phyloP scores from a whole-genome alignment of 2,113 vertebrate genomes.

The Lampris megalopsis region DNA sequence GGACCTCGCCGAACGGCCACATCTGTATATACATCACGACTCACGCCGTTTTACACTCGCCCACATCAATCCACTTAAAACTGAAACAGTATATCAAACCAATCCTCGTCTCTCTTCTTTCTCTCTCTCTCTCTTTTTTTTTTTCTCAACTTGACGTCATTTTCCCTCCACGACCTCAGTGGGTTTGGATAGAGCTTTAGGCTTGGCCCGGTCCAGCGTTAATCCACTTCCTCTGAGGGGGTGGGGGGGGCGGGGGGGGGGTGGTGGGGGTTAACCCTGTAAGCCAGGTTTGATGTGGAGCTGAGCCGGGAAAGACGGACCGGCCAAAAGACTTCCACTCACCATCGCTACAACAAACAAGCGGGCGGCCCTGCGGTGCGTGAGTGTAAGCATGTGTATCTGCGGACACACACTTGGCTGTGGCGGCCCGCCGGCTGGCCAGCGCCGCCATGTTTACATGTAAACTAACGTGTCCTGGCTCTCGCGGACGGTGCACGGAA shows the following conservation, averaged over 20 bases:
- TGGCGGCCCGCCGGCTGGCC: too few relatives aligned
- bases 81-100: constrained; percentile 32
- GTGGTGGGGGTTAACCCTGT: constrained; percentile 39
- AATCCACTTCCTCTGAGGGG: constrained; percentile 42
- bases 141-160: constrained; percentile 49
- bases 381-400: constrained; percentile 37
- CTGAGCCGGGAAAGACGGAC: background rate
- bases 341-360: constrained; percentile 50
- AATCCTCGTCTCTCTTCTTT: background rate
- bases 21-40: constrained; percentile 22
- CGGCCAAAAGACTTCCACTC: too few relatives aligned
- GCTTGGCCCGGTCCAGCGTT: constrained; percentile 31
- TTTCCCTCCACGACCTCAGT: constrained; percentile 43
- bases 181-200: constrained; percentile 52
- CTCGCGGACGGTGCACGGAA: background rate
- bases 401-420: background rate
- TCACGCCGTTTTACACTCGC: constrained; percentile 15
- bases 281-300: constrained; percentile 41
- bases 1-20: constrained; percentile 8
- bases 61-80: constrained; percentile 29
- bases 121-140: too few relatives aligned
- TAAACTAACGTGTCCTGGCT: background rate
- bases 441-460: background rate
- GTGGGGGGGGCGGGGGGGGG: too few relatives aligned
- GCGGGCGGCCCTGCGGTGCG: constrained; percentile 35